Conservation (phyloP, 2,888 invertebrate genomes). For the Pristionchus mayeri region DNA sequence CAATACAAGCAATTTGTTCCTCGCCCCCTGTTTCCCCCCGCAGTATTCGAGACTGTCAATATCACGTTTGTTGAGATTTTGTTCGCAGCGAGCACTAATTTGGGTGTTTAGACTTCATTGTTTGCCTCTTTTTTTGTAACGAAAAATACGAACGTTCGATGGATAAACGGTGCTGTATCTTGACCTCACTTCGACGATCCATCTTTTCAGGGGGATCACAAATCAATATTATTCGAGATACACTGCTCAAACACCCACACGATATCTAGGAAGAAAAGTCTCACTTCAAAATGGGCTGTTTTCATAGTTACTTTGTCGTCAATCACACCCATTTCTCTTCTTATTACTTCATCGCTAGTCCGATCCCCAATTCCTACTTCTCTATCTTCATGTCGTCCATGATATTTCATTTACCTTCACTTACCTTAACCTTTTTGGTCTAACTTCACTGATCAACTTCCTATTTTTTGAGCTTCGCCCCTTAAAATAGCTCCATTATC, state of each 20-base stretch:
- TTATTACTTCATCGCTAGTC: no score
- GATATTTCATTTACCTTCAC: no score
- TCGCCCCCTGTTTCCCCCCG: neutral
- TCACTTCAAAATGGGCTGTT: no score
- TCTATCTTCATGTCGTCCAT: no score
- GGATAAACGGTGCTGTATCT: conserved; percentile 30
- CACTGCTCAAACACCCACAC: no score
- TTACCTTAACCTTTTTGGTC: neutral
- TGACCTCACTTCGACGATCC: no score
- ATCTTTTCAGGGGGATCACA: no score
- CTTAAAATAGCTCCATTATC: neutral
- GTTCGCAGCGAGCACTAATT: neutral
- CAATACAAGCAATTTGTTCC: conserved; percentile 24
- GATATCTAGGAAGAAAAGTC: no score
- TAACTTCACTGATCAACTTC: conserved; percentile 10
- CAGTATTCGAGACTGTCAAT: conserved; percentile 20
- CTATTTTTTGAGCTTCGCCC: neutral
- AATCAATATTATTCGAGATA: no score
- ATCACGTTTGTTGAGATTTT: conserved; percentile 9
- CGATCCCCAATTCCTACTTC: no score
- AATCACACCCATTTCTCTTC: no score
- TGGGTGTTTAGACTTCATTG: conserved; percentile 8
- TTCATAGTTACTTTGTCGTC: no score
- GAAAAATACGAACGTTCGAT: neutral
- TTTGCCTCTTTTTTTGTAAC: neutral